Evolutionary conservation across 2,797 vertebrate genomes (phyloP).

Genomic region (Neosilurus mollespiculum): DNA sequence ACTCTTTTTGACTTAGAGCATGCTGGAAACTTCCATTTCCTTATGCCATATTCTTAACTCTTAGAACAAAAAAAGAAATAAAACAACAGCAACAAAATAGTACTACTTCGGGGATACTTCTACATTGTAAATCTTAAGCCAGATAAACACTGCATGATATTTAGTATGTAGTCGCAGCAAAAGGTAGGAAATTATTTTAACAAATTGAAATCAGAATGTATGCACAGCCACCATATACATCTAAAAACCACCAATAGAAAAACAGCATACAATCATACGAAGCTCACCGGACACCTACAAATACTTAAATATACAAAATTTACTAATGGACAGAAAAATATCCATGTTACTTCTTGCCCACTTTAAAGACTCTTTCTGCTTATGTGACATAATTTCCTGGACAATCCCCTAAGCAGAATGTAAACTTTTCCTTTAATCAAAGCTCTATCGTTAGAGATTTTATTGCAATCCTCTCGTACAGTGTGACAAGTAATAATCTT

Average conservation of each 20-base stretch:
- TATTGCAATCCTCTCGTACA: neutral
- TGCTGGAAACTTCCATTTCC: slow-evolving; percentile 29
- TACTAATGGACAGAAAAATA: neutral
- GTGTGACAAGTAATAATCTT: neutral
- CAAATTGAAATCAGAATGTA: neutral
- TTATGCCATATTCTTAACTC: neutral
- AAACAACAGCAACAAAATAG: neutral
- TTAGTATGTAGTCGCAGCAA: neutral
- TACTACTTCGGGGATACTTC: no score
- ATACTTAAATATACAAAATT: neutral
- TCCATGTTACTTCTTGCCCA: neutral
- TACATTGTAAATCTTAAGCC: neutral
- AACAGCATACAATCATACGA: neutral
- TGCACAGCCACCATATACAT: neutral
- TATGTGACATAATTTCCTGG: neutral
- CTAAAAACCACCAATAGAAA: neutral
- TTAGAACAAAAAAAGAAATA: slow-evolving; percentile 12
- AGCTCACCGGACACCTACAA: neutral
- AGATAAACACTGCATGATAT: neutral
- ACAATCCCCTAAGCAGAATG: neutral
- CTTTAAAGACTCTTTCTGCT: neutral
- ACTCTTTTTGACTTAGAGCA: slow-evolving; percentile 47
- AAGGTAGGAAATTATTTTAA: neutral
- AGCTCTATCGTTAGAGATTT: neutral
- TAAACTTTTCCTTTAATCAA: neutral